Base-by-base conservation (phyloP, 2,888 invertebrate species). In the Epinotia demarniana region DNA sequence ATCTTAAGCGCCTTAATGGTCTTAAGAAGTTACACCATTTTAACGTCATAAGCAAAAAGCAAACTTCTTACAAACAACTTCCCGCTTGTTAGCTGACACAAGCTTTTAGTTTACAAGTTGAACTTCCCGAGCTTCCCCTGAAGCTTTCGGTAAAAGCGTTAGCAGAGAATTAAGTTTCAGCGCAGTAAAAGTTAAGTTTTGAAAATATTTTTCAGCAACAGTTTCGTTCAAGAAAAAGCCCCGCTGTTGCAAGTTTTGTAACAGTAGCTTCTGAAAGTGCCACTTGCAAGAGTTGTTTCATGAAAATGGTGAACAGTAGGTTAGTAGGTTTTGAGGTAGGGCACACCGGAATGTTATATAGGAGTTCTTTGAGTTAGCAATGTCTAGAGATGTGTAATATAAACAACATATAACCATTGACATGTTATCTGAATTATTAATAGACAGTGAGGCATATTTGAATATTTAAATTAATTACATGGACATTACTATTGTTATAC, bases 71-170 rank as follows among this genome's bases (percentile, higher is more conserved):
- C 27, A 53, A 66, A 55, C 66, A 53, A 53, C 66, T 53, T 53
- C 53, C 53, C n/a, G 58, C 19, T 39, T 68, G 39, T 69, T n/a
- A 18, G 23, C 70, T 64, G 58, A 70, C 70, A 70, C 69, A 70
- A 69, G 57, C 74, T 74, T 49, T 53, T 64, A 74, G 63, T 70
- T 63, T 53, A 70, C 74, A 64, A 64, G 63, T 64, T 69, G 63
- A 70, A 74, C 49, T 70, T 60, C 58, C n/a, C 23, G 27, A 63
- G 57, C 69, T 61, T 60, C 55, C 49, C 12, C 57, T n/a, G 53
- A n/a, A 69, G 57, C 68, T 73, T 67, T 63, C 27, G 74, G 46
- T 63, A 58, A 74, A 74, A 74, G 64, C 69, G 64, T 74, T 74
- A 70, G 74, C 58, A 27, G 55, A 23, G 74, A 67, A 73, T 73